A percentile compares a stretch with the other conserved stretches of the same genome.
phyloP scores from a whole-genome alignment of 2,888 invertebrate genomes.

The Eurytoma californica region DNA sequence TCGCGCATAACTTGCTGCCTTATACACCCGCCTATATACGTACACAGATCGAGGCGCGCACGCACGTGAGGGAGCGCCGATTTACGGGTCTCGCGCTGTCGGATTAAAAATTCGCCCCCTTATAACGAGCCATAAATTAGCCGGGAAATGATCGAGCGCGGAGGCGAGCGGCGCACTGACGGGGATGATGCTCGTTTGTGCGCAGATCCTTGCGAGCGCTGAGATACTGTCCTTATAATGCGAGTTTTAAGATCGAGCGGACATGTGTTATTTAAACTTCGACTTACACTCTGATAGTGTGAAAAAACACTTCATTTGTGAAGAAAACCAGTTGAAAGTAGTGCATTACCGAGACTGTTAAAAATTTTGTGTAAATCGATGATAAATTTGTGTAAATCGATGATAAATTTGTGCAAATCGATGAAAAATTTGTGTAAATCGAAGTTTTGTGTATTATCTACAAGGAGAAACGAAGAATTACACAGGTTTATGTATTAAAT shows the following conservation, averaged over 20 bases:
- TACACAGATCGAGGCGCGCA: background rate
- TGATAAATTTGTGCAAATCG: too few species aligned
- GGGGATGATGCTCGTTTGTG: conserved; percentile 31
- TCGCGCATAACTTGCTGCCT: conserved; percentile 24
- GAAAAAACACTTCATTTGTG: too few species aligned
- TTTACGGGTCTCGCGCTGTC: conserved; percentile 35
- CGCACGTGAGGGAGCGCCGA: conserved; percentile 11
- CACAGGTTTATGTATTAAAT: too few species aligned
- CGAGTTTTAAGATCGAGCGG: conserved; percentile 27
- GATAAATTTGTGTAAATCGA: too few species aligned
- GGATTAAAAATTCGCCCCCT: conserved; percentile 34
- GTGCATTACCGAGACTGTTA: too few species aligned
- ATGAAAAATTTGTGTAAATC: too few species aligned
- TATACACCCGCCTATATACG: background rate
- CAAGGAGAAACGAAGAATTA: too few species aligned
- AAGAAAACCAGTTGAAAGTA: too few species aligned
- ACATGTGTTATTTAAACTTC: background rate
- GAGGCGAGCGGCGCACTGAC: conserved; percentile 1
- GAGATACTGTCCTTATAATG: conserved; percentile 26
- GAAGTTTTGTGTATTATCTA: too few species aligned
- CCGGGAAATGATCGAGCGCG: conserved; percentile 33
- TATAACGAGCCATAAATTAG: conserved; percentile 43
- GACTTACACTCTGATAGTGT: too few species aligned
- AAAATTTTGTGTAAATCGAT: too few species aligned
- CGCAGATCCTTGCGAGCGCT: background rate